These are phyloP conservation scores for Alectoris magna DNA, from an alignment of 2,797 vertebrate genomes.

Conservation along the genomic window DNA sequence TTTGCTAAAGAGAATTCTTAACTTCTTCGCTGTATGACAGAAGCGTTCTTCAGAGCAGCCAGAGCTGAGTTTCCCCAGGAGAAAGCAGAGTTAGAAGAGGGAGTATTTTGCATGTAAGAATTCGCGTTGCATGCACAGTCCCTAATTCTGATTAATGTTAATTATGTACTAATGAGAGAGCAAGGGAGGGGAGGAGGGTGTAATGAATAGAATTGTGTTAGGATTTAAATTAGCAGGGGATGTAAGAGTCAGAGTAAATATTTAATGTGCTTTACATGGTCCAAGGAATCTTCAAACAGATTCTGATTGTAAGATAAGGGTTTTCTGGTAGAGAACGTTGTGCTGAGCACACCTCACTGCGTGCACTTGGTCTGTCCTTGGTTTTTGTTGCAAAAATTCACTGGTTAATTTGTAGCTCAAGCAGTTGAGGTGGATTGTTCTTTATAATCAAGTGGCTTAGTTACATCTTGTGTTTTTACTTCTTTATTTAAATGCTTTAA, in stretches of 20 bases:
- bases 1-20: constrained; percentile 7
- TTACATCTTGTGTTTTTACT: background rate
- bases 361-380: background rate
- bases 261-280: background rate
- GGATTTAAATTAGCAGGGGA: constrained; percentile 34
- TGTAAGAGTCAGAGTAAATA: constrained; percentile 17
- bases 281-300: background rate
- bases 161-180: constrained; percentile 33
- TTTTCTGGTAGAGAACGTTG: background rate
- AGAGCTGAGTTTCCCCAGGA: background rate
- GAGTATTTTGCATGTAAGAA: background rate
- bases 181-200: background rate
- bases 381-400: background rate
- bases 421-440: background rate
- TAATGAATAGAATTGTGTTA: constrained; percentile 34
- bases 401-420: background rate
- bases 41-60: background rate
- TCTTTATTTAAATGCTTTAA: background rate
- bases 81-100: background rate
- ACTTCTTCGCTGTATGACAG: background rate
- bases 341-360: background rate
- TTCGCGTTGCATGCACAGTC: background rate
- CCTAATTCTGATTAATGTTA: constrained; percentile 26
- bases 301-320: background rate
- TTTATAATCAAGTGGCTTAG: background rate